Evolutionary conservation across 64 coral and sea anemone genomes (phyloP).

Genomic region (Pocillopora verrucosa): DNA sequence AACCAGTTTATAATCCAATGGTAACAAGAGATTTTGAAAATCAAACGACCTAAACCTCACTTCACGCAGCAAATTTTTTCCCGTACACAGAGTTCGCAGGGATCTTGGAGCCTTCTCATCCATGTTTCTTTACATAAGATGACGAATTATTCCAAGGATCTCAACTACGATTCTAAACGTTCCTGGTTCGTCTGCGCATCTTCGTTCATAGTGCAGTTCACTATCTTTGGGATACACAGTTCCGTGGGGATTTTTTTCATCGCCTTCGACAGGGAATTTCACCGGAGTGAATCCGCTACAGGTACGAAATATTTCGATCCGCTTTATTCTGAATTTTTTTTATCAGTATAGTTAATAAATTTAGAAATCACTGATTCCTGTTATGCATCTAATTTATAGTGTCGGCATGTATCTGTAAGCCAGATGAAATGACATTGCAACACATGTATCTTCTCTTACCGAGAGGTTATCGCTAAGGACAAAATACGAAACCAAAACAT

Average conservation of each 20-base stretch:
- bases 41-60: too few species aligned
- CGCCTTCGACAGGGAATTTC: constrained; percentile 18
- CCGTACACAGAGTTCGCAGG: too few species aligned
- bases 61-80: too few species aligned
- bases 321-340: background rate
- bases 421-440: background rate
- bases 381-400: background rate
- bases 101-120: too few species aligned
- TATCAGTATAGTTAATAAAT: background rate
- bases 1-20: background rate
- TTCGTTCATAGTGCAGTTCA: constrained; percentile 55
- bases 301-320: background rate
- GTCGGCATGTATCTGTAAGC: background rate
- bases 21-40: background rate
- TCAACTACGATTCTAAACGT: background rate
- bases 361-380: background rate
- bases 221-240: constrained; percentile 57
- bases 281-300: constrained; percentile 41
- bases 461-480: background rate
- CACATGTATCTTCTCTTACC: background rate
- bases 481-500: background rate
- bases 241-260: constrained; percentile 51
- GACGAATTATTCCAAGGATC: constrained; percentile 5
- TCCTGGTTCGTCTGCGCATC: constrained; percentile 43
- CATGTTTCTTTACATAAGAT: background rate